A percentile compares a stretch with the other conserved stretches of the same genome.
Evolutionary conservation across 2,113 vertebrate genomes (phyloP).

Genomic region (Phocoena sinus): DNA sequence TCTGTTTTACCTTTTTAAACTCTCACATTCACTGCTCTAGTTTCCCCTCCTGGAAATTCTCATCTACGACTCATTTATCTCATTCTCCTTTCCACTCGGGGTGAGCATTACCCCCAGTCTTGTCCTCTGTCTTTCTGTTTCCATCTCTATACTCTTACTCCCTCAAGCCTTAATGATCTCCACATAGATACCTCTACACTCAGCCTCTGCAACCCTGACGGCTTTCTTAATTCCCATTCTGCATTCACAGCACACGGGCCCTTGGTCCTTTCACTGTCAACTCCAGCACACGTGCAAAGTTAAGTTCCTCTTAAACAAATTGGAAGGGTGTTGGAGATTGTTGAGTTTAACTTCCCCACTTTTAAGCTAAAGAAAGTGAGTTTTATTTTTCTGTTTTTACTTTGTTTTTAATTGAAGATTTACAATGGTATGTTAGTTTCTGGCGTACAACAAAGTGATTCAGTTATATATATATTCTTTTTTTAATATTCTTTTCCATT

Average conservation of each 20-base stretch:
- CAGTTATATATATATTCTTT: too few species aligned
- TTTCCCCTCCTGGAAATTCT: neutral
- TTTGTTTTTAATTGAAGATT: too few species aligned
- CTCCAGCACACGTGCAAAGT: neutral
- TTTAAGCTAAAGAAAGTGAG: neutral
- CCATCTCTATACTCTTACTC: neutral
- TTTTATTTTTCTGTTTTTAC: too few species aligned
- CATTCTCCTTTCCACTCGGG: neutral
- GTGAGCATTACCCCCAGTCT: neutral
- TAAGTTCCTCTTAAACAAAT: neutral
- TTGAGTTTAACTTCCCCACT: neutral
- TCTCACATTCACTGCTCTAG: neutral
- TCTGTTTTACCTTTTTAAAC: neutral
- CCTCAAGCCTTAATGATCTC: neutral
- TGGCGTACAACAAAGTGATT: too few species aligned
- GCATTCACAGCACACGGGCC: neutral
- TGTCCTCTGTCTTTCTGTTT: neutral
- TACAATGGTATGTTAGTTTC: too few species aligned
- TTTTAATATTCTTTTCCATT: too few species aligned
- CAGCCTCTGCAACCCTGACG: neutral
- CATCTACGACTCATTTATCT: neutral
- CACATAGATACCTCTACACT: accelerated
- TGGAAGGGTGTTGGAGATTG: neutral
- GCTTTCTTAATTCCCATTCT: neutral
- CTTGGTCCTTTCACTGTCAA: neutral